Percentiles rank a stretch among this genome's conserved stretches.
Conservation (phyloP, 2,113 vertebrate species). For the Lophura nycthemera region DNA sequence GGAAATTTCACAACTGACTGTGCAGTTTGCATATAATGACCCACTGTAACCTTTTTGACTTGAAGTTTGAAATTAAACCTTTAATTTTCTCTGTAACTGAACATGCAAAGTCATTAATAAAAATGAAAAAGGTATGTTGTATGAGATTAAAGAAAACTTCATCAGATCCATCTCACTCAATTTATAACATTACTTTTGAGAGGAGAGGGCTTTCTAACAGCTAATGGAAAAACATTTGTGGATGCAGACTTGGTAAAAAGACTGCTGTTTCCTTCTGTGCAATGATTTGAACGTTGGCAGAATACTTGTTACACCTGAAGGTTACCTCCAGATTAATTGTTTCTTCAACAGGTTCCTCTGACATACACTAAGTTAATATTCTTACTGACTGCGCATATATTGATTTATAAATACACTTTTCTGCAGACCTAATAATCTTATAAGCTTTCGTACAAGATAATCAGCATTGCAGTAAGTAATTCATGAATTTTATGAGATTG, state of each 20-base stretch:
- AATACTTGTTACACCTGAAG: conserved; percentile 48
- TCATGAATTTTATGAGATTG: conserved; percentile 65
- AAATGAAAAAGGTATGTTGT: neutral
- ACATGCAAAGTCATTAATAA: neutral
- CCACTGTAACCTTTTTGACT: neutral
- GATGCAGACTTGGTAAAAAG: conserved; percentile 57
- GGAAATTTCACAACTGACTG: neutral
- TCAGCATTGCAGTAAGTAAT: conserved; percentile 33
- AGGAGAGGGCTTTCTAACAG: neutral
- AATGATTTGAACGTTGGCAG: conserved; percentile 59
- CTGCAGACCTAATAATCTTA: conserved; percentile 42
- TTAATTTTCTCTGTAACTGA: neutral
- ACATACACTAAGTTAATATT: conserved; percentile 23
- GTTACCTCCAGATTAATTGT: conserved; percentile 39
- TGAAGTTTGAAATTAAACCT: neutral
- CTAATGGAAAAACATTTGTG: conserved; percentile 62
- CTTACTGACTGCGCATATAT: neutral
- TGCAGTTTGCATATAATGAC: neutral
- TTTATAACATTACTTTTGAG: neutral
- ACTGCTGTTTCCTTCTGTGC: conserved; percentile 38
- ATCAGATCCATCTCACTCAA: neutral
- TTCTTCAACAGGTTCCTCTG: conserved; percentile 65
- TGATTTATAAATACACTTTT: conserved; percentile 56
- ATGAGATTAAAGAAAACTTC: neutral
- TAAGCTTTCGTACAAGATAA: conserved; percentile 60